Conservation (phyloP, 92 coral and sea anemone species). For the Paramuricea clavata region DNA sequence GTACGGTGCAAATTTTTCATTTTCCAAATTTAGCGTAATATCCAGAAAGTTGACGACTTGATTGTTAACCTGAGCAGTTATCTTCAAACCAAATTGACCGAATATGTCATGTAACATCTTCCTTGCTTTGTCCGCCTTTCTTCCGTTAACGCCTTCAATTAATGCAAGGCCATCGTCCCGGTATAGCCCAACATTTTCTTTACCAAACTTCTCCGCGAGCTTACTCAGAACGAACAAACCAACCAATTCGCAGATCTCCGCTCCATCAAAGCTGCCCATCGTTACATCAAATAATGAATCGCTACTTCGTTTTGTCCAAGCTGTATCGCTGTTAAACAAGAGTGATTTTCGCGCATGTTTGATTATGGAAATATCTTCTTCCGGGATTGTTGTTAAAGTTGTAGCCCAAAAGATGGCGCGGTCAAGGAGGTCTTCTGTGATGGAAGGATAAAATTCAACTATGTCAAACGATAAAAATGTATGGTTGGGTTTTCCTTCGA, state of each 20-base stretch:
- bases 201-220: constrained; percentile 12
- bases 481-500: constrained; percentile 38
- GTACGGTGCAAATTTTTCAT: no score
- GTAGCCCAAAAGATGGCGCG: constrained; percentile 23
- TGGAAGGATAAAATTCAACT: constrained; percentile 62
- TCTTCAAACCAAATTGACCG: not conserved
- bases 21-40: no score
- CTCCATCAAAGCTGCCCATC: constrained; percentile 70
- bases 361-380: constrained; percentile 49
- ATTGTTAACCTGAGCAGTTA: not conserved
- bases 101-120: not conserved
- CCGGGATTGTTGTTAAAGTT: constrained; percentile 23
- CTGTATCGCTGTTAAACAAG: constrained; percentile 41
- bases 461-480: constrained; percentile 53
- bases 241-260: constrained; percentile 61
- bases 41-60: not conserved
- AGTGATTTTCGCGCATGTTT: constrained; percentile 60
- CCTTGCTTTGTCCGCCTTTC: not conserved
- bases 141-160: not conserved
- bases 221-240: constrained; percentile 42
- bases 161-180: constrained; percentile 3
- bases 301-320: constrained; percentile 51
- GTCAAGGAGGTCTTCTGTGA: constrained; percentile 59
- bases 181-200: not conserved
- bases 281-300: constrained; percentile 55